A percentile compares a stretch with the other conserved stretches of the same genome.
Conservation (phyloP, 2,888 invertebrate species). For the Himalopsyche kuldschensis region DNA sequence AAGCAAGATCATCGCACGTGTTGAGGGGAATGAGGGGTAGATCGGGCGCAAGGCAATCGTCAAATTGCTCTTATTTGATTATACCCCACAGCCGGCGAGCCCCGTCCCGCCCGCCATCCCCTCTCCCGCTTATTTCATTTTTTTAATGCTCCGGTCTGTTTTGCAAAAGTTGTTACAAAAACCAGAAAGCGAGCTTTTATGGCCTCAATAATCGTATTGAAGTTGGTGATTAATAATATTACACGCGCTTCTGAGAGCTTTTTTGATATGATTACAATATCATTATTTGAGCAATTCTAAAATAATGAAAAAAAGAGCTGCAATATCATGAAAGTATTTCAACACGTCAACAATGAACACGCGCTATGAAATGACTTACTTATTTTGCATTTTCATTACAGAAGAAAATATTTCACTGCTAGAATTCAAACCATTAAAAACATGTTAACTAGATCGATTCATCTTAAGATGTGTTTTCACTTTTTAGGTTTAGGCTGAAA, state of each 20-base stretch:
- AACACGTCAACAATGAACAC: background rate
- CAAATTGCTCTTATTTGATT: slow-evolving; percentile 40
- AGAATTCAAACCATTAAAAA: too few relatives aligned
- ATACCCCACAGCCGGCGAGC: slow-evolving; percentile 3
- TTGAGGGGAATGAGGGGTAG: background rate
- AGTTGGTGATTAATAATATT: background rate
- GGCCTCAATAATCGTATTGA: background rate
- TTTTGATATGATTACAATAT: background rate
- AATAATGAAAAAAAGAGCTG: background rate
- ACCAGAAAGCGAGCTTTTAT: background rate
- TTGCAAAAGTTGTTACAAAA: slow-evolving; percentile 21
- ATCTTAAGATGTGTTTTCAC: too few relatives aligned
- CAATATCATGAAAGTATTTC: background rate
- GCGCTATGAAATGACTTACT: too few relatives aligned
- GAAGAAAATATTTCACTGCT: too few relatives aligned
- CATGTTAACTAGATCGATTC: too few relatives aligned
- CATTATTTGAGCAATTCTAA: background rate
- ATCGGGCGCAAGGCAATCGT: slow-evolving; percentile 34
- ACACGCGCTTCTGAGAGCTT: background rate
- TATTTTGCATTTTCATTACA: too few relatives aligned
- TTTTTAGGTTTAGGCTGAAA: too few relatives aligned
- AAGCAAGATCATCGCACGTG: slow-evolving; percentile 21
- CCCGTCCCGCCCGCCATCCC: background rate
- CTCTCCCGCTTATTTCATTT: slow-evolving; percentile 35
- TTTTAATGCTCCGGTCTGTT: slow-evolving; percentile 35